Base-by-base conservation (phyloP, 2,113 vertebrate species). In the Chamaetylas fuelleborni region DNA sequence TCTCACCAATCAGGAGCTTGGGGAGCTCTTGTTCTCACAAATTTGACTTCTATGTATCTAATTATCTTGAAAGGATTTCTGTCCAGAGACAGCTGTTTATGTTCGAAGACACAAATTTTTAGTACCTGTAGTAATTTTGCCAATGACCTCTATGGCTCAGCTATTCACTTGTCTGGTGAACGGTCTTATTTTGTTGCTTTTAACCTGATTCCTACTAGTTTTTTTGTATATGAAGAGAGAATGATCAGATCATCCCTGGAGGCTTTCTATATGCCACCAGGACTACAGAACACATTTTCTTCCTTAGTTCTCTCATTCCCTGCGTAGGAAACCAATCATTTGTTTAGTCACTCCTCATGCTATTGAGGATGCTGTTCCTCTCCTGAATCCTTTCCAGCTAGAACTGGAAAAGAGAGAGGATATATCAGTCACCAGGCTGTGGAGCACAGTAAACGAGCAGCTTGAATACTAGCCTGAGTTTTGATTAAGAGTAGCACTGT, bases 11-110 rank as follows among this genome's bases (percentile, higher is more conserved):
- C 42, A 78, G 50, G 54, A 86, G 47, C 9, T 50, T 9, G 5
- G 19, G 5, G 20, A 60, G 8, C 22, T 83, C 50, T 74, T 58
- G 20, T 76, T 57, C 29, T 18, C 62, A 36, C 53, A 64, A 77
- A 90, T 89, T 22, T 71, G 6, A 2, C 36, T 92, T 83, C 51
- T 71, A 0, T 73, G 14, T 53, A 26, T 66, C 23, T 92, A 86
- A 76, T 80, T 51, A 45, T 72, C 25, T 18, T 83, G 67, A 80
- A 51, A 57, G 28, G 38, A 48, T 92, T 82, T 88, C 53, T 91
- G 60, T 91, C 22, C 42, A 58, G 50, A 50, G 47, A 58, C 38
- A 78, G 33, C 23, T 73, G 25, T 73, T 78, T 70, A 7, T 81
- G 29, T 91, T 54, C 1, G 6, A 95, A 92, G 72, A 84, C 4